Evolutionary conservation across 2,113 vertebrate species (phyloP).

Genomic region (Calyptomena viridis): DNA sequence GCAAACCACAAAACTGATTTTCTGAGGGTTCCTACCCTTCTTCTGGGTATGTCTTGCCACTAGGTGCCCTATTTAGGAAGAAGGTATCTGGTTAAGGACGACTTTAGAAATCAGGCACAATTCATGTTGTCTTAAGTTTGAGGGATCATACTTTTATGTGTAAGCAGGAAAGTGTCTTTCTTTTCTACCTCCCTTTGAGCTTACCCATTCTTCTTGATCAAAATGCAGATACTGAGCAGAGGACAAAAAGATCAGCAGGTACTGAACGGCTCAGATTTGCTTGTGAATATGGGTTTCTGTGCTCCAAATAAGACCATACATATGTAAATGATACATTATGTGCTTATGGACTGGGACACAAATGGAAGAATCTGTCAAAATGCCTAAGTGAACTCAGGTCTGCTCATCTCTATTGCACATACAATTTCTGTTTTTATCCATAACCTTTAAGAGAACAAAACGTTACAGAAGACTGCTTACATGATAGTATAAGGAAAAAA

Average conservation of each 20-base stretch:
- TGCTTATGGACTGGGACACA: constrained; percentile 51
- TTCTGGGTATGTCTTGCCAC: not conserved
- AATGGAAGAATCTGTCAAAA: constrained; percentile 1
- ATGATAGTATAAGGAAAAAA: not conserved
- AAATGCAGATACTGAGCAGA: not conserved
- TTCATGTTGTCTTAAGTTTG: not conserved
- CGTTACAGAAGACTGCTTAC: constrained; percentile 56
- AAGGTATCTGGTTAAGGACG: not conserved
- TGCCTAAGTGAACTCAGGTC: constrained; percentile 26
- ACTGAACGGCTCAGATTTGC: constrained; percentile 13
- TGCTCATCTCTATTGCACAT: constrained; percentile 46
- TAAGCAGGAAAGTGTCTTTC: not conserved
- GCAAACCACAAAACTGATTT: not conserved
- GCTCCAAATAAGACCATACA: constrained; percentile 18
- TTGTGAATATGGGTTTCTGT: not conserved
- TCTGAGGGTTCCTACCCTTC: not conserved
- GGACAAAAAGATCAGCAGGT: not conserved
- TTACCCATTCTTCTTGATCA: not conserved
- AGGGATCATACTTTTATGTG: not conserved
- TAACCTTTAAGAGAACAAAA: constrained; percentile 53
- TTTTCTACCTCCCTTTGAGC: not conserved
- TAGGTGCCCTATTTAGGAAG: not conserved
- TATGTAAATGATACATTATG: constrained; percentile 15
- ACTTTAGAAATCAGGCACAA: not conserved
- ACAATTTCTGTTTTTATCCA: constrained; percentile 56